phyloP scores from a whole-genome alignment of 37 sponge, comb jelly and placozoan genomes.

The Theonella swinhoei region DNA sequence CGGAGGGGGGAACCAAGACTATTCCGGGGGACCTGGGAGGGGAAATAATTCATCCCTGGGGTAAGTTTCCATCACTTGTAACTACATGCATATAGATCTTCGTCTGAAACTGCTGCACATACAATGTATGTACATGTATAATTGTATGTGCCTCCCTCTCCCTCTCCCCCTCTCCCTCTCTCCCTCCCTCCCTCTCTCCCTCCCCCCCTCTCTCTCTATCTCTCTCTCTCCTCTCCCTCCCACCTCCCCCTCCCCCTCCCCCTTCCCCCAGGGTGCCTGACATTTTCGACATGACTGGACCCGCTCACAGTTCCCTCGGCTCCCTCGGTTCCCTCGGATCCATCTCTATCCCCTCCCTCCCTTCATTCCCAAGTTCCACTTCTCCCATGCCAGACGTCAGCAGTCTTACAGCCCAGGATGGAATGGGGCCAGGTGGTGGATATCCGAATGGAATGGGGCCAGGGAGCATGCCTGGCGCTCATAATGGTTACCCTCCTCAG shows the following conservation, averaged over 20 bases:
- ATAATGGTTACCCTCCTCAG: no score
- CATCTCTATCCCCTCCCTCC: not conserved
- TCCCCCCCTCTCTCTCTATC: no score
- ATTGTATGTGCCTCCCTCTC: not conserved
- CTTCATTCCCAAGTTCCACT: not conserved
- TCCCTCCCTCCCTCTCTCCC: no score
- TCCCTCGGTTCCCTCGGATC: not conserved
- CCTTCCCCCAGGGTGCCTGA: not conserved
- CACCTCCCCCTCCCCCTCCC: not conserved
- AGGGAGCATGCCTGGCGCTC: no score
- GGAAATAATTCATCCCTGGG: not conserved
- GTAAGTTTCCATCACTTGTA: no score
- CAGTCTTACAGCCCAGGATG: no score
- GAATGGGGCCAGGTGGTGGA: not conserved
- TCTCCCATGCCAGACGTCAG: not conserved
- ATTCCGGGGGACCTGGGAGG: slow-evolving; percentile 20
- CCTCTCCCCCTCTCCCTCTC: slow-evolving; percentile 30
- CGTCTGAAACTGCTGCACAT: no score
- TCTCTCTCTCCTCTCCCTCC: slow-evolving; percentile 32
- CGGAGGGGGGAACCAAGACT: slow-evolving; percentile 1
- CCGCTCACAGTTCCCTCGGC: not conserved
- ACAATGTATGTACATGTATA: no score
- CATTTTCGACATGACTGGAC: not conserved
- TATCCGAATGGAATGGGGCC: no score
- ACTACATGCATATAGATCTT: no score